Conservation (phyloP, 37 sponge, comb jelly and placozoan species). For the Spongia lamella region DNA sequence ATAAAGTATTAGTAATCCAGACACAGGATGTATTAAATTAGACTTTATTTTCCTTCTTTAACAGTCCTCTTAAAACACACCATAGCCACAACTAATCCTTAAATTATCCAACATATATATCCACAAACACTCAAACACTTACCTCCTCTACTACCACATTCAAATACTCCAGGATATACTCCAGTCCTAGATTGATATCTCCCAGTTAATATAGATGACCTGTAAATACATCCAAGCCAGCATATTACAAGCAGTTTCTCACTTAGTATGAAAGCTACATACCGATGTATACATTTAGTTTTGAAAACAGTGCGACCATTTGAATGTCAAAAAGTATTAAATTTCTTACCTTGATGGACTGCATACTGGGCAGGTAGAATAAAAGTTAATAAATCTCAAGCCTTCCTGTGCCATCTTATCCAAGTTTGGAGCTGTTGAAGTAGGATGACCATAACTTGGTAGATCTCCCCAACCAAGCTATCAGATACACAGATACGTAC, state of each 20-base stretch:
- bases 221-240: no score
- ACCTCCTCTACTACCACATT: conserved; percentile 48
- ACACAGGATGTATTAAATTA: no score
- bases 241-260: no score
- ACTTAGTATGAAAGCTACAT: no score
- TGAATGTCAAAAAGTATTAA: no score
- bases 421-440: conserved; percentile 72
- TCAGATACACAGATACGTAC: no score
- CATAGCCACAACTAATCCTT: no score
- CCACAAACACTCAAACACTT: not conserved
- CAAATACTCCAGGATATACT: conserved; percentile 70
- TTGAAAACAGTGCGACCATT: no score
- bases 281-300: no score
- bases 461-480: conserved; percentile 77
- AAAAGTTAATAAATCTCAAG: conserved; percentile 57
- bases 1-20: no score
- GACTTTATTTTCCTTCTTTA: no score
- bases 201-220: conserved; percentile 70
- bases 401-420: conserved; percentile 71
- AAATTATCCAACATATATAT: not conserved
- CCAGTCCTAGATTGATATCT: conserved; percentile 70
- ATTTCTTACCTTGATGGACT: conserved; percentile 59
- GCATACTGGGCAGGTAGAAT: conserved; percentile 65
- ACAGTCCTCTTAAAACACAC: no score
- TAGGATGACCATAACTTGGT: conserved; percentile 70